Percentiles rank a stretch among this genome's conserved stretches.
phyloP scores from a whole-genome alignment of 2,888 invertebrate genomes.

The Hemithea aestivaria region DNA sequence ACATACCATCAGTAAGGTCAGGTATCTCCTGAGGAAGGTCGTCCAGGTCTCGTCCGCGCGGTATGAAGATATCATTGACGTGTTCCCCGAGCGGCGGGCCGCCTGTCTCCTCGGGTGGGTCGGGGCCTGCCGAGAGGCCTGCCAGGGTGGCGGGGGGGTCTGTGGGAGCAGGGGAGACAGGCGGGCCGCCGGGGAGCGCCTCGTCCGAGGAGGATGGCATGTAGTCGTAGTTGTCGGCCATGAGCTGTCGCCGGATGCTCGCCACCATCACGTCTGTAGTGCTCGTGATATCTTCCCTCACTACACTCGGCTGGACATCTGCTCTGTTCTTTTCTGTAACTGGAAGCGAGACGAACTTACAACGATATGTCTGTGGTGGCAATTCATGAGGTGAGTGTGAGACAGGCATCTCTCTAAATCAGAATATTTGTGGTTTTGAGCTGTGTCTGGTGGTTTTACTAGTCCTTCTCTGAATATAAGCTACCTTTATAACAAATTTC shows the following conservation, averaged over 20 bases:
- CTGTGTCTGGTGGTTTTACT: no score
- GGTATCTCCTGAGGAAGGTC: not conserved
- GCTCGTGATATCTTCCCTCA: conserved; percentile 2
- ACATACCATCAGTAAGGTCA: no score
- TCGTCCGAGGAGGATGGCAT: conserved; percentile 22
- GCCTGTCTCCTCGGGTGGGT: no score
- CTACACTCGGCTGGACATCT: no score
- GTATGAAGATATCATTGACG: conserved; percentile 11
- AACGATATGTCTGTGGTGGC: no score
- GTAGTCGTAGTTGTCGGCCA: conserved; percentile 53
- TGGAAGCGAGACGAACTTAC: no score
- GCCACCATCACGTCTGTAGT: conserved; percentile 18
- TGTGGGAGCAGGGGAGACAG: not conserved
- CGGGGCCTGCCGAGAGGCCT: not conserved
- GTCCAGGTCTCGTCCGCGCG: not conserved
- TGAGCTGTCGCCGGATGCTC: conserved; percentile 40
- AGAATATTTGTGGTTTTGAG: no score
- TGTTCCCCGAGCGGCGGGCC: not conserved
- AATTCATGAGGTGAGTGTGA: no score
- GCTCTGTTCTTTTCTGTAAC: no score
- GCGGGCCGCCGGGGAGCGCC: not conserved
- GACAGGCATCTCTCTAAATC: no score
- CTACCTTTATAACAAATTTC: no score
- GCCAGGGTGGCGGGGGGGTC: not conserved
- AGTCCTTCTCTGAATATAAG: no score